Evolutionary conservation across 2,797 vertebrate genomes (phyloP).

Genomic region (Ateles fusciceps): DNA sequence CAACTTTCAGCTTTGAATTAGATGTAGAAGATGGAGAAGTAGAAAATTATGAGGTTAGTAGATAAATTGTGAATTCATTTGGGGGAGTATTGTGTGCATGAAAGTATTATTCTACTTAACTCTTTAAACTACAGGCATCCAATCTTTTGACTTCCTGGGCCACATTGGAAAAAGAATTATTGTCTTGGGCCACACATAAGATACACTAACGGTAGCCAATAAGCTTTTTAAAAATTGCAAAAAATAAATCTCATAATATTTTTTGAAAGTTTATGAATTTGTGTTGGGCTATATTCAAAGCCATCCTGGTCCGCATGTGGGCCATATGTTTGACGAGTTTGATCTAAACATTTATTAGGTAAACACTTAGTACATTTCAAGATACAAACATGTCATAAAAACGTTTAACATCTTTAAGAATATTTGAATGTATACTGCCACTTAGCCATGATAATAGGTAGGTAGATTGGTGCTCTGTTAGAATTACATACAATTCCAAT

Average conservation of each 20-base stretch:
- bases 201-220: background rate
- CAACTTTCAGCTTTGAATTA: conserved; percentile 96
- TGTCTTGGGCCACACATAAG: background rate
- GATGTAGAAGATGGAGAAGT: conserved; percentile 99
- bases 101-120: background rate
- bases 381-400: background rate
- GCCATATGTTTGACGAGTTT: background rate
- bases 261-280: background rate
- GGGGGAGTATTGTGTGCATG: background rate
- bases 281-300: background rate
- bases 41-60: conserved; percentile 98
- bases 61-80: conserved; percentile 62
- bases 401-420: background rate
- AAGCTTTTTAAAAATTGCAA: background rate
- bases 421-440: background rate
- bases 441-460: background rate
- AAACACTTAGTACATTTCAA: conserved; percentile 4
- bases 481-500: background rate
- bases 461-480: background rate
- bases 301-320: background rate
- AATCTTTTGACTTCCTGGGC: background rate
- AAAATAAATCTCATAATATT: background rate
- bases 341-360: background rate
- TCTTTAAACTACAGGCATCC: background rate
- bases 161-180: too few relatives aligned